These are phyloP conservation scores for Coendou prehensilis DNA, from an alignment of 2,797 vertebrate species.

Conservation along the genomic window DNA sequence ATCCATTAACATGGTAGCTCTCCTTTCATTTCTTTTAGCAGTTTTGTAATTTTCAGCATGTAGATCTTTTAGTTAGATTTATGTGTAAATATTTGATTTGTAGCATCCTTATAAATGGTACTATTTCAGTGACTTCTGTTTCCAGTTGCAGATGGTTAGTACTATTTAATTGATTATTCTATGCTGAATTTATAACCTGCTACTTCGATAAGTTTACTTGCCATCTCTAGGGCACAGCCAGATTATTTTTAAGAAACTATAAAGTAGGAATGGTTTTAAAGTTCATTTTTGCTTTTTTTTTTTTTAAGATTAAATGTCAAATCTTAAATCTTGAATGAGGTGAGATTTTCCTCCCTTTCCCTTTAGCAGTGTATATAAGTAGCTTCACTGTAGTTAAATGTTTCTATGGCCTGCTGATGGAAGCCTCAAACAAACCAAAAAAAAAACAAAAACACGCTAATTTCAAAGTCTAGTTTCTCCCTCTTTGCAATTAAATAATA, in stretches of 20 bases:
- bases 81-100: conserved; percentile 44
- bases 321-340: conserved; percentile 69
- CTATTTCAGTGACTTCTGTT: conserved; percentile 53
- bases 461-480: conserved; percentile 49
- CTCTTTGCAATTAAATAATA: conserved; percentile 56
- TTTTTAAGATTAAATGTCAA: conserved; percentile 71
- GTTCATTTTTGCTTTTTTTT: conserved; percentile 55
- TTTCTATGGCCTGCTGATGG: conserved; percentile 37
- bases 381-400: conserved; percentile 38
- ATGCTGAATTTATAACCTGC: conserved; percentile 47
- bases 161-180: conserved; percentile 24
- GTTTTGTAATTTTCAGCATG: conserved; percentile 32
- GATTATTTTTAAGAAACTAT: conserved; percentile 61
- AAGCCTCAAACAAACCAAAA: conserved; percentile 51
- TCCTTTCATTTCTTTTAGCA: conserved; percentile 45
- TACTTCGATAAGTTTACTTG: conserved; percentile 54
- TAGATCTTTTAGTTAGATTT: conserved; percentile 8
- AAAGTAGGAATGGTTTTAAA: conserved; percentile 63
- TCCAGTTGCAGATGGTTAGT: not conserved
- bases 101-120: conserved; percentile 29
- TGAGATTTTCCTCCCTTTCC: conserved; percentile 57
- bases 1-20: not conserved
- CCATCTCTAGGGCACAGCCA: conserved; percentile 2
- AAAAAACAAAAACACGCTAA: not conserved
- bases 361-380: conserved; percentile 42